Conservation (phyloP, 2,113 vertebrate species). For the Oceanodroma tethys region DNA sequence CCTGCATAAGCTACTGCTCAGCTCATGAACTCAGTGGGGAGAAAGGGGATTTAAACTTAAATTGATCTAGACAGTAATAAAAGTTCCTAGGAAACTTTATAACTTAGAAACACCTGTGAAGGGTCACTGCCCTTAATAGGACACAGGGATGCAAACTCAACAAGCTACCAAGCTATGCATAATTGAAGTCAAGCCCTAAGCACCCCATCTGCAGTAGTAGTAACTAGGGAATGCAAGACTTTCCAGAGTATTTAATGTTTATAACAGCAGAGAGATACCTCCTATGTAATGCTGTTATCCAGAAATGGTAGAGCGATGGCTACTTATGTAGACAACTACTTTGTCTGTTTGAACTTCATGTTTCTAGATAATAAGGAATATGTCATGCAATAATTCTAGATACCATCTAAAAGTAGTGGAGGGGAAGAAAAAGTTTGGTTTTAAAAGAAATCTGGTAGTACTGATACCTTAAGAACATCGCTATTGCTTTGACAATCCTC, state of each 20-base stretch:
- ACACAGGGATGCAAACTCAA: background rate
- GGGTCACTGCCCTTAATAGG: background rate
- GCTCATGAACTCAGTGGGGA: background rate
- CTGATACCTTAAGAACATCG: background rate
- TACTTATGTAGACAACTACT: background rate
- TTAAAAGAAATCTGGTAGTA: background rate
- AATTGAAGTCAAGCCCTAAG: background rate
- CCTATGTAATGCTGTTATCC: background rate
- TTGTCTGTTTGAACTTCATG: background rate
- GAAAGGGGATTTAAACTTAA: background rate
- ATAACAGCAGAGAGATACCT: background rate
- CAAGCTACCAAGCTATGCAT: background rate
- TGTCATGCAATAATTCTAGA: background rate
- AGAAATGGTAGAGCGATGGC: background rate
- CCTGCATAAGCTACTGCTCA: background rate
- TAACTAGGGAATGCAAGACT: background rate
- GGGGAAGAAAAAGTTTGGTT: background rate
- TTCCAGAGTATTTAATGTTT: background rate
- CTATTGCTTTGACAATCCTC: background rate
- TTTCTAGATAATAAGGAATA: background rate
- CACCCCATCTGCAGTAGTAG: background rate
- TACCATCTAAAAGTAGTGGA: background rate
- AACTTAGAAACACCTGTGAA: background rate
- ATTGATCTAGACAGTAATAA: background rate
- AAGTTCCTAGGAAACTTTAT: background rate